Conservation (phyloP, 1,140 invertebrate species). For the Neotoxoptera formosana region DNA sequence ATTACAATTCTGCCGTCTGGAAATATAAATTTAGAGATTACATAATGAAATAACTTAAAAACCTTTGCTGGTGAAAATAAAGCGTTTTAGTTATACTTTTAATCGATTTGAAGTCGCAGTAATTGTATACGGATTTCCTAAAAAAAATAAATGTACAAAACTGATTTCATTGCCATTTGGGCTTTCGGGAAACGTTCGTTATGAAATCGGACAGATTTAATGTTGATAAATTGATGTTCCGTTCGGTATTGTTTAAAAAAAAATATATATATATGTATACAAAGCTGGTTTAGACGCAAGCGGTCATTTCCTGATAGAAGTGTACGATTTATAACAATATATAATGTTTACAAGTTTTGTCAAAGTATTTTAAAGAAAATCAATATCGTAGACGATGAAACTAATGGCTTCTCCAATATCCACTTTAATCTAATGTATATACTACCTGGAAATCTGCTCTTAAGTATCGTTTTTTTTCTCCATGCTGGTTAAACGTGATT, state of each 20-base stretch:
- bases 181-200: background rate
- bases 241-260: background rate
- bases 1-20: background rate
- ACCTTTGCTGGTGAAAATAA: background rate
- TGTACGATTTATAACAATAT: background rate
- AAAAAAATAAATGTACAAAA: background rate
- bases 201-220: slow-evolving; percentile 5
- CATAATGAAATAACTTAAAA: background rate
- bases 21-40: background rate
- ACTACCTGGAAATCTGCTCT: slow-evolving; percentile 14
- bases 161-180: background rate
- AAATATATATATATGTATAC: background rate
- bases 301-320: background rate
- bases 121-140: background rate
- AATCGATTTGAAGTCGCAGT: background rate
- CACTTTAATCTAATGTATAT: slow-evolving; percentile 21
- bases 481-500: slow-evolving; percentile 1
- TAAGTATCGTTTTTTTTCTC: slow-evolving; percentile 35
- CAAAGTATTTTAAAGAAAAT: slow-evolving; percentile 34
- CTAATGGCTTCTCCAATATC: slow-evolving; percentile 39
- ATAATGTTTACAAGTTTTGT: slow-evolving; percentile 10
- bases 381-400: background rate
- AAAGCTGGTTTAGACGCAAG: background rate
- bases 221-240: slow-evolving; percentile 25
- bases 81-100: background rate